Evolutionary conservation across 2,797 vertebrate genomes (phyloP), one percentile per base, ranked within the genome.

Genomic region (Macropodus opercularis): DNA sequence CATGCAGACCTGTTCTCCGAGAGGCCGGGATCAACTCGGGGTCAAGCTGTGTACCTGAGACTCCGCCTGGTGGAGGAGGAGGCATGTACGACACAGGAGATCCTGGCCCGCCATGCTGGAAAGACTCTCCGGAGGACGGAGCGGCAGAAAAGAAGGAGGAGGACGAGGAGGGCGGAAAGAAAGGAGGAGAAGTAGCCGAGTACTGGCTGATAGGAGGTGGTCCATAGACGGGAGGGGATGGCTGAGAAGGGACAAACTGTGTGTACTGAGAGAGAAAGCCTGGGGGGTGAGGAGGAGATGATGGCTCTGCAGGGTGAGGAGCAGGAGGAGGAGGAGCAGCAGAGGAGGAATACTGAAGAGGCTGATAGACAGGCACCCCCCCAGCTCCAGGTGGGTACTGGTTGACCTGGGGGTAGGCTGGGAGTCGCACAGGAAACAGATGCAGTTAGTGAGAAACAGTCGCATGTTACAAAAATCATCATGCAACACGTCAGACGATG

Each of bases 101-200:
- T 90, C 96, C 96, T n/a, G 95, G 95, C 59, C 95, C 94, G 72
- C 93, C 94, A 89, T 96, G 96, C 94, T 96, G 96, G 88, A 95
- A 97, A 91, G 94, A 91, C 3, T 87, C 82, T 83, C 93, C 94
- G 46, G 92, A 90, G 84, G 93, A 83, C 63, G 89, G 89, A 80
- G 87, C 86, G 76, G 92, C 80, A 41, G 90, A 34, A 42, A 60
- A 77, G 85, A 81, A 75, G 62, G 89, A 66, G 82, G 84, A 72
- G 34, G 80, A 91, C 85, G 89, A 79, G 79, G 85, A 63, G 87
- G 47, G 48, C 8, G 78, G 77, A 78, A 69, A 89, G 64, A 80
- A 92, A 81, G 81, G 80, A 61, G 81, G 53, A 52, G 84, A 75
- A 36, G 75, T 80, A 58, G 79, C 85, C 59, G 87, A 89, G 79